Percentiles rank a stretch among this genome's conserved stretches.
phyloP scores from a whole-genome alignment of 2,888 invertebrate genomes.

The Agrenia bidenticulata region DNA sequence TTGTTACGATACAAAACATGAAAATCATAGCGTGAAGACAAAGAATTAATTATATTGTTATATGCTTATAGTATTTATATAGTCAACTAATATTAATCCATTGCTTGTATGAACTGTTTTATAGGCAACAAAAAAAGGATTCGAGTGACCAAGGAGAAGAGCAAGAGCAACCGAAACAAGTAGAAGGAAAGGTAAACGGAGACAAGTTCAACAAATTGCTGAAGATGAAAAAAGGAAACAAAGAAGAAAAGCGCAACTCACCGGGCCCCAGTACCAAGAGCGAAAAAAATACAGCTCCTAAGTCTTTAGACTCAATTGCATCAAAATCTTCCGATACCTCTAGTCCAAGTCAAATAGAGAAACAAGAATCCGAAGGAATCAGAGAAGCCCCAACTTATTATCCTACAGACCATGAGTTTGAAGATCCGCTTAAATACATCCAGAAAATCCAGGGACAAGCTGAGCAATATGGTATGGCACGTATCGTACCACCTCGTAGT shows the following conservation, averaged over 20 bases:
- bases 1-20: too few species aligned
- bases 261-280: neutral
- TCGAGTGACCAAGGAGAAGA: too few species aligned
- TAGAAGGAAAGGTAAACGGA: slow-evolving; percentile 10
- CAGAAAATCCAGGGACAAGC: slow-evolving; percentile 74
- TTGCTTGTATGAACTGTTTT: too few species aligned
- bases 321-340: neutral
- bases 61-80: too few species aligned
- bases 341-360: neutral
- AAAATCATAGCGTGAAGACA: too few species aligned
- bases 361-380: slow-evolving; percentile 16
- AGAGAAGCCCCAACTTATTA: slow-evolving; percentile 75
- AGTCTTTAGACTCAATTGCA: too few species aligned
- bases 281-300: too few species aligned
- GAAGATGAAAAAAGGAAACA: slow-evolving; percentile 34
- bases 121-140: too few species aligned
- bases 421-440: slow-evolving; percentile 82
- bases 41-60: too few species aligned
- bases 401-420: slow-evolving; percentile 79
- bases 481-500: slow-evolving; percentile 77
- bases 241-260: slow-evolving; percentile 11
- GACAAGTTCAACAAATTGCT: slow-evolving; percentile 38
- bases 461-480: slow-evolving; percentile 80
- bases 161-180: slow-evolving; percentile 2
- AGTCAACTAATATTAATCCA: too few species aligned